Base-by-base conservation (phyloP, 2,797 vertebrate species). In the Sciurus vulgaris region DNA sequence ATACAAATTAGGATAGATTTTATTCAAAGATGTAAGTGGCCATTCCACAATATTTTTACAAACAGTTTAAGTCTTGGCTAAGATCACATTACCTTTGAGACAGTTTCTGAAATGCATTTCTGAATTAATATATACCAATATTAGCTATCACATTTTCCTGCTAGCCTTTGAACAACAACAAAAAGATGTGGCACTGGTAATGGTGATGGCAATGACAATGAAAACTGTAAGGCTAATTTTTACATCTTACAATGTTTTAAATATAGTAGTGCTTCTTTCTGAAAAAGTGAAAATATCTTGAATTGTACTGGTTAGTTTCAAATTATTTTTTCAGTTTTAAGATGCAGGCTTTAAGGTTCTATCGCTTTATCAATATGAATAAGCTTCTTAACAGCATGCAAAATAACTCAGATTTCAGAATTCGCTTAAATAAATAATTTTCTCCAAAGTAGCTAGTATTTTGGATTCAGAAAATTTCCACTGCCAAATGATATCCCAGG, bases 371-470 rank as follows among this genome's bases (percentile, higher is more conserved):
- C 77, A 90, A 47, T 63, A 84, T 49, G 35, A 96, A 90, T 85
- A 22, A 83, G 47, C 78, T 89, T 93, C 24, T 82, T 86, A 85
- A 41, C 65, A 83, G 70, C 35, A 89, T 88, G 81, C 49, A 81
- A 56, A 91, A 86, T 20, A 91, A 70, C 74, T 41, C 41, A 93
- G 26, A 94, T 70, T 93, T 86, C 70, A 90, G 63, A 97, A 70
- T 92, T 77, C 33, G 33, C 9, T 82, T 74, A 59, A 83, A 93
- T 61, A 79, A 93, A 93, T 87, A 82, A 59, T 35, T 73, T 93
- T 78, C 56, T 90, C 72, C 84, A 87, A 93, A 92, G 61, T 20
- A 74, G 44, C 24, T 95, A 56, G n/a, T 47, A 63, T 61, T 97
- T 88, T 82, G n/a, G 28, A 44, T 96, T 47, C 88, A 92, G 74